These are phyloP conservation scores for Discoglossus pictus DNA, from an alignment of 2,797 vertebrate species.

Conservation along the genomic window DNA sequence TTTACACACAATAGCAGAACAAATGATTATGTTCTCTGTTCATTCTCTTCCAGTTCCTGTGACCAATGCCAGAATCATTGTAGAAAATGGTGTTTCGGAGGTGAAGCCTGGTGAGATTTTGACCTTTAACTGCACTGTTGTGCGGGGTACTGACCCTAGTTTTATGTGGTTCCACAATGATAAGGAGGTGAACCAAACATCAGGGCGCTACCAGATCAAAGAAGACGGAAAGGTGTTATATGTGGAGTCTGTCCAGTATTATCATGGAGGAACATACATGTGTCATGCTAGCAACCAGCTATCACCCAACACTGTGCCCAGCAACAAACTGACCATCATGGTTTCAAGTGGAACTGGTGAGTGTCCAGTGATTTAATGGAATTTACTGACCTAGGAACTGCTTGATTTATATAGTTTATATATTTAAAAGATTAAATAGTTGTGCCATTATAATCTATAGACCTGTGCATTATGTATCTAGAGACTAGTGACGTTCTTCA, in stretches of 20 bases:
- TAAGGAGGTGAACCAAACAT: not conserved
- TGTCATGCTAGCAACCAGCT: slow-evolving; percentile 3
- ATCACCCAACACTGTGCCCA: not conserved
- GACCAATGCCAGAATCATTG: not conserved
- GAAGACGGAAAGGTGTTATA: not conserved
- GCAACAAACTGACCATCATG: not conserved
- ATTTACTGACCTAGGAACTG: too few species aligned
- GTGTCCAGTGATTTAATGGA: too few species aligned
- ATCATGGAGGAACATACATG: not conserved
- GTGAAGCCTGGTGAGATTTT: slow-evolving; percentile 4
- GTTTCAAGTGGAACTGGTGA: not conserved
- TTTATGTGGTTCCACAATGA: slow-evolving; percentile 11
- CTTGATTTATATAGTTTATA: too few species aligned
- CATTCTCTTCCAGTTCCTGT: slow-evolving; percentile 1
- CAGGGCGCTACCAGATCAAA: not conserved
- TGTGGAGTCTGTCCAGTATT: not conserved
- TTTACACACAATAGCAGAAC: too few species aligned
- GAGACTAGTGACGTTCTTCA: too few species aligned
- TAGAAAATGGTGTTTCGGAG: not conserved
- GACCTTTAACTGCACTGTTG: not conserved
- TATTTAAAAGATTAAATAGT: too few species aligned
- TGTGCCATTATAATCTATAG: too few species aligned
- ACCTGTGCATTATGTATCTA: too few species aligned
- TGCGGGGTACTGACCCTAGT: not conserved
- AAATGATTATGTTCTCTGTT: too few species aligned